Percentiles rank a stretch among this genome's conserved stretches.
Conservation (phyloP, 2,888 invertebrate species). For the Dichetophora obliterata region DNA sequence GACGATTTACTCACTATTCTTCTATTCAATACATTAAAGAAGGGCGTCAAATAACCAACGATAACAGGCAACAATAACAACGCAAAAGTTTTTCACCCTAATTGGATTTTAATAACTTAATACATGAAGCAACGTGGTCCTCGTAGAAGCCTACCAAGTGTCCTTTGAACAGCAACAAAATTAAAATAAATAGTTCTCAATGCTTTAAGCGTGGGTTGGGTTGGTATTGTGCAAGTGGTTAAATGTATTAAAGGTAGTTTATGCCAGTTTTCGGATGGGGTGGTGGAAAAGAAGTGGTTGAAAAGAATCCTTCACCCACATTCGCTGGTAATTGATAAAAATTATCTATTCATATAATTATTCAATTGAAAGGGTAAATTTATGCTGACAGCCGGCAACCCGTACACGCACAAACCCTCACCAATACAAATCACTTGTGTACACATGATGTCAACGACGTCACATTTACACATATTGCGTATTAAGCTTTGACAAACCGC, state of each 20-base stretch:
- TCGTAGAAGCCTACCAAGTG: conserved; percentile 19
- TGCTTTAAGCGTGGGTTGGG: background rate
- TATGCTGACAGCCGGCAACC: background rate
- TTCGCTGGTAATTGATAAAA: conserved; percentile 8
- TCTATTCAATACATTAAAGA: background rate
- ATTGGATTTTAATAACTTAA: conserved; percentile 67
- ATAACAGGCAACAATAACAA: background rate
- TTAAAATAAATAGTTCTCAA: background rate
- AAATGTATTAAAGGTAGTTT: background rate
- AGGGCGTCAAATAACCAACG: background rate
- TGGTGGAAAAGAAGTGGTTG: background rate
- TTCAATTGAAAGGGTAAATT: conserved; percentile 43
- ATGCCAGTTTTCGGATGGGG: background rate
- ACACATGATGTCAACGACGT: background rate
- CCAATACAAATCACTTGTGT: background rate
- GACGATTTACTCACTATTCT: background rate
- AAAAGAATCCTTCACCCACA: background rate
- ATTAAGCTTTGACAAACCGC: conserved; percentile 11
- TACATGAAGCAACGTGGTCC: background rate
- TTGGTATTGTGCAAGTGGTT: background rate
- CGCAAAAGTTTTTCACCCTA: conserved; percentile 57
- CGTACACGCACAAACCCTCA: background rate
- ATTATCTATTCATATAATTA: conserved; percentile 41
- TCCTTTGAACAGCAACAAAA: background rate
- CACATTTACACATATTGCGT: background rate